Percentiles rank a stretch among this genome's conserved stretches.
These are phyloP conservation scores for Callospermophilus lateralis DNA, from an alignment of 2,113 vertebrate species.

Conservation along the genomic window DNA sequence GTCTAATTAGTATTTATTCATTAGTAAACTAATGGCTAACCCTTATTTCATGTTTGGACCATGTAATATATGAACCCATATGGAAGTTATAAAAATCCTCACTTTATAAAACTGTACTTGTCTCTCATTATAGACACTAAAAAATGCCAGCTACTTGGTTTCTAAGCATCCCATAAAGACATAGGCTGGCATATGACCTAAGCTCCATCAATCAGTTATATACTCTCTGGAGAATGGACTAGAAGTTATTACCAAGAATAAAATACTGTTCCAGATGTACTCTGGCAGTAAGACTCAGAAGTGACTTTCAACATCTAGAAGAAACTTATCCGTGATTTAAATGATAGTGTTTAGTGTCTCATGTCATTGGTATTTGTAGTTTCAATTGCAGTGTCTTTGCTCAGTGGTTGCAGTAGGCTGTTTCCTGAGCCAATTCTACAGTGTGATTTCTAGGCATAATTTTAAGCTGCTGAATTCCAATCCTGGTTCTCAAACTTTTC, in stretches of 20 bases:
- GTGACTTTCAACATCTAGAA: neutral
- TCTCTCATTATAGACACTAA: neutral
- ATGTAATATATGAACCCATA: neutral
- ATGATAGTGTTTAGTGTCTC: neutral
- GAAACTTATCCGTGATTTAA: neutral
- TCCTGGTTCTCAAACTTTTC: neutral
- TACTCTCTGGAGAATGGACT: neutral
- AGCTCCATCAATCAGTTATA: neutral
- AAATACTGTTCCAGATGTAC: neutral
- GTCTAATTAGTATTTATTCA: constrained; percentile 16
- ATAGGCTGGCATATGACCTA: neutral
- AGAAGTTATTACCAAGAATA: constrained; percentile 1
- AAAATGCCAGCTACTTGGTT: neutral
- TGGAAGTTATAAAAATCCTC: neutral
- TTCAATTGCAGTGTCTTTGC: neutral
- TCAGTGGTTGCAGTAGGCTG: neutral
- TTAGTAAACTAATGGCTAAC: neutral
- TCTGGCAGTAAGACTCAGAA: constrained; percentile 7
- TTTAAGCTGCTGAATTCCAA: neutral
- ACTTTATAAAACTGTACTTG: neutral
- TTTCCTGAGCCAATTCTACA: neutral
- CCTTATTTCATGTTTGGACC: neutral
- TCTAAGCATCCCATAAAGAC: neutral
- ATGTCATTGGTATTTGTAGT: constrained; percentile 2
- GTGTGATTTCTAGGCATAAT: neutral